Evolutionary conservation across 2,888 invertebrate species (phyloP).

Genomic region (Noctuana brunneofusca): DNA sequence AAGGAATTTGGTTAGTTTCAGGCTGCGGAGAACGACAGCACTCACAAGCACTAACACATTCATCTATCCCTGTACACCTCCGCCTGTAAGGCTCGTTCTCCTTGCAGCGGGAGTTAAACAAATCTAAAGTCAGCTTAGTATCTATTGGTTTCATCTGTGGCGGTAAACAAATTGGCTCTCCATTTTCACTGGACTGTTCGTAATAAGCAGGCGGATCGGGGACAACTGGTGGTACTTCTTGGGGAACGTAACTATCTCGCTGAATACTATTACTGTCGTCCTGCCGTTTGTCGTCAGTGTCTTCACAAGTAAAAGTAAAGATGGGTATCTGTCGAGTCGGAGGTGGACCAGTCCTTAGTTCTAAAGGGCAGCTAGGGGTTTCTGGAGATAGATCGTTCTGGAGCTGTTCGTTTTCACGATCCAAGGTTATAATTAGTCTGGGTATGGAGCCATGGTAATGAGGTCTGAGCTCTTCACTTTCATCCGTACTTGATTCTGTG

Average conservation of each 20-base stretch:
- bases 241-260: conserved; percentile 47
- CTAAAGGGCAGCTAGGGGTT: conserved; percentile 68
- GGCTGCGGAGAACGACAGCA: conserved; percentile 77
- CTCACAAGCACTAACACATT: conserved; percentile 74
- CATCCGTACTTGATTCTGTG: conserved; percentile 70
- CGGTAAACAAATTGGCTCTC: conserved; percentile 60
- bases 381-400: conserved; percentile 69
- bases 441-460: conserved; percentile 74
- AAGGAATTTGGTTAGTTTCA: conserved; percentile 70
- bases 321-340: conserved; percentile 61
- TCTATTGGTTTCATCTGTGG: conserved; percentile 74
- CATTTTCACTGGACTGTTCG: conserved; percentile 64
- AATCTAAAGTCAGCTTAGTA: conserved; percentile 66
- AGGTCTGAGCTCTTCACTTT: conserved; percentile 64
- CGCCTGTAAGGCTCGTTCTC: conserved; percentile 55
- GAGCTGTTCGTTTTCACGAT: conserved; percentile 67
- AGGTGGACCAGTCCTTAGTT: conserved; percentile 48
- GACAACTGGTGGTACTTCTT: conserved; percentile 54
- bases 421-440: conserved; percentile 69
- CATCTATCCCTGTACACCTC: conserved; percentile 66
- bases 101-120: conserved; percentile 56
- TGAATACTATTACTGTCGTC: conserved; percentile 47
- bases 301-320: conserved; percentile 76
- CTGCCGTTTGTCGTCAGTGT: conserved; percentile 60
- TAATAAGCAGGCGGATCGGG: conserved; percentile 57